phyloP scores from a whole-genome alignment of 2,797 vertebrate species.

The Micrastur ruficollis region DNA sequence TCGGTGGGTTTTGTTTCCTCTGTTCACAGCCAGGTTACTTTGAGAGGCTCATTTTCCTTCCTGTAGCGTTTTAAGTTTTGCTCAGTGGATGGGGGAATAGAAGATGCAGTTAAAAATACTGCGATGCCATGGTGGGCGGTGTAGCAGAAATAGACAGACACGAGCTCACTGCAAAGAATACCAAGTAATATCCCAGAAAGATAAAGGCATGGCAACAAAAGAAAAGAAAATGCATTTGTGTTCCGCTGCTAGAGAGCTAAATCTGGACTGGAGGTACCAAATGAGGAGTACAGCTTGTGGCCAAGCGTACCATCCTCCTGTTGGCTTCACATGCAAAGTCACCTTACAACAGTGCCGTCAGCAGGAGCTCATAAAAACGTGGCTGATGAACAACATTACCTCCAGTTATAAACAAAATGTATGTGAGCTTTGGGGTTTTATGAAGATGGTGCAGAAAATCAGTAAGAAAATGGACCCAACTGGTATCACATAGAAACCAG shows the following conservation, averaged over 20 bases:
- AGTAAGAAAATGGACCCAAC: neutral
- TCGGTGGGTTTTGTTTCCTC: neutral
- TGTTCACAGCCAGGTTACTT: neutral
- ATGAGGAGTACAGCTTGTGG: neutral
- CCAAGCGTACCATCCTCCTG: neutral
- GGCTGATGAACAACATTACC: neutral
- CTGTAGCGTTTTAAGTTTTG: neutral
- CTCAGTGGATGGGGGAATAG: neutral
- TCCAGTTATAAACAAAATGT: neutral
- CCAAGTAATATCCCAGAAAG: conserved; percentile 31
- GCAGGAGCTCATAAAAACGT: neutral
- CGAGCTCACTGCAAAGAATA: conserved; percentile 17
- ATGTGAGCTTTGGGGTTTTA: neutral
- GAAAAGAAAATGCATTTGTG: neutral
- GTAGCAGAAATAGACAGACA: conserved; percentile 65
- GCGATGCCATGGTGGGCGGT: conserved; percentile 37
- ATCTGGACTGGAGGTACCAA: neutral
- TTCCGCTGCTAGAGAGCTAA: conserved; percentile 1
- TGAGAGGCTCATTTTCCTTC: neutral
- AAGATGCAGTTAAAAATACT: conserved; percentile 60
- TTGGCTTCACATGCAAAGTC: neutral
- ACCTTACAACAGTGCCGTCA: neutral
- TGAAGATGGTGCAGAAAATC: neutral
- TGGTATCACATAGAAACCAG: neutral
- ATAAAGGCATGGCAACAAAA: conserved; percentile 46